A percentile compares a stretch with the other conserved stretches of the same genome.
phyloP scores from a whole-genome alignment of 2,888 invertebrate species.

The Apamea sordens region DNA sequence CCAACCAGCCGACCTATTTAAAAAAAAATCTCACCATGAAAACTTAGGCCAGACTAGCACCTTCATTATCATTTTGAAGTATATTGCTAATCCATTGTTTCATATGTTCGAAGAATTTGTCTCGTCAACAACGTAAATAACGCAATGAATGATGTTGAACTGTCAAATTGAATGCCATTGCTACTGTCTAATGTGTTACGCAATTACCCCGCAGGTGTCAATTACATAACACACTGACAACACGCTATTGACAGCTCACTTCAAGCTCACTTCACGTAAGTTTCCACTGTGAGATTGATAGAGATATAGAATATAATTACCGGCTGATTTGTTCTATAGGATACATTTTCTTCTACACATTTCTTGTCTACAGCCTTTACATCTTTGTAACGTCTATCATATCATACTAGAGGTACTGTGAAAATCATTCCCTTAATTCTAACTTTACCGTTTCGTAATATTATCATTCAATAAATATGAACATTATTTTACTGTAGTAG shows the following conservation, averaged over 20 bases:
- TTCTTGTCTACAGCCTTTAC: not conserved
- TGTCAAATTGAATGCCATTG: no score
- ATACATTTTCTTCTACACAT: not conserved
- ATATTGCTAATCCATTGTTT: no score
- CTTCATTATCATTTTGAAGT: no score
- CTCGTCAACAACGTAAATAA: no score
- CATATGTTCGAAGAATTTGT: no score
- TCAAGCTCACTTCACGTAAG: not conserved
- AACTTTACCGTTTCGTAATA: not conserved
- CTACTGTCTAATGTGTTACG: no score
- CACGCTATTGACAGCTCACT: not conserved
- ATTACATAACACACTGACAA: not conserved
- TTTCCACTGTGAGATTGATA: not conserved
- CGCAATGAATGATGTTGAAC: no score
- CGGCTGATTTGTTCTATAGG: not conserved
- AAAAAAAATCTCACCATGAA: not conserved
- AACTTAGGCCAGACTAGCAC: not conserved
- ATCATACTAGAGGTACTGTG: not conserved
- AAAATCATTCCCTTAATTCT: not conserved
- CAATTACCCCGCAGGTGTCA: not conserved
- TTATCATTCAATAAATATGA: not conserved
- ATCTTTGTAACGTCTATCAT: not conserved
- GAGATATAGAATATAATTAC: not conserved
- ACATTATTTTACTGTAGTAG: not conserved
- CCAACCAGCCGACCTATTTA: not conserved